phyloP scores from a whole-genome alignment of 2,888 invertebrate genomes.

The Cheilosia pagana region DNA sequence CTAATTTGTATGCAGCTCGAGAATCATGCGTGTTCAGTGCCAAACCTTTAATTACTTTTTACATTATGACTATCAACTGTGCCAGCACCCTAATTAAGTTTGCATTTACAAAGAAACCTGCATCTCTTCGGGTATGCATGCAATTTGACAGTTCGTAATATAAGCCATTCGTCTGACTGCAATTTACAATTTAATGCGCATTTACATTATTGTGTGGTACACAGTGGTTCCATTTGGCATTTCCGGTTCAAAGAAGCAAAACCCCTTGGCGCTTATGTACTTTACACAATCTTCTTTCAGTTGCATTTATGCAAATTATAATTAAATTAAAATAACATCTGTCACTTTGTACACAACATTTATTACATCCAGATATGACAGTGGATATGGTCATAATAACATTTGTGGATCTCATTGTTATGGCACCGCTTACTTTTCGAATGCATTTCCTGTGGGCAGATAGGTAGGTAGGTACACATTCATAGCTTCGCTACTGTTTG shows the following conservation, averaged over 20 bases:
- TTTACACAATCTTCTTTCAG: neutral
- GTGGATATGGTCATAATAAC: neutral
- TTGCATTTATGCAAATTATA: constrained; percentile 24
- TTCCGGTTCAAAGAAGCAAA: constrained; percentile 9
- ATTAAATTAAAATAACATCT: constrained; percentile 50
- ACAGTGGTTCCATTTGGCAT: neutral
- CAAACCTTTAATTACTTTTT: constrained; percentile 1
- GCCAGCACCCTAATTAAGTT: neutral
- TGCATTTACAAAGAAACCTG: neutral
- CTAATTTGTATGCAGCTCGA: too few relatives aligned
- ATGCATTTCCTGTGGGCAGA: constrained; percentile 38
- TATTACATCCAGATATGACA: neutral
- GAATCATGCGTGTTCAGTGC: neutral
- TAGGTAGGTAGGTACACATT: too few relatives aligned
- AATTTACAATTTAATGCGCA: constrained; percentile 1
- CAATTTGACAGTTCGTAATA: constrained; percentile 1
- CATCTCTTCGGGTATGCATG: neutral
- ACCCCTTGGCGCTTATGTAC: too few relatives aligned
- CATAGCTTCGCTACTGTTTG: constrained; percentile 3
- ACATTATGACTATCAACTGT: neutral
- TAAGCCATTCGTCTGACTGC: neutral
- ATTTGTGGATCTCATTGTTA: constrained; percentile 3
- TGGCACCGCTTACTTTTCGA: constrained; percentile 18
- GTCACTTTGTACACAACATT: constrained; percentile 13
- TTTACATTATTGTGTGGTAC: neutral